These are phyloP conservation scores for Mungos mungo DNA, from an alignment of 2,113 vertebrate genomes.

Conservation along the genomic window DNA sequence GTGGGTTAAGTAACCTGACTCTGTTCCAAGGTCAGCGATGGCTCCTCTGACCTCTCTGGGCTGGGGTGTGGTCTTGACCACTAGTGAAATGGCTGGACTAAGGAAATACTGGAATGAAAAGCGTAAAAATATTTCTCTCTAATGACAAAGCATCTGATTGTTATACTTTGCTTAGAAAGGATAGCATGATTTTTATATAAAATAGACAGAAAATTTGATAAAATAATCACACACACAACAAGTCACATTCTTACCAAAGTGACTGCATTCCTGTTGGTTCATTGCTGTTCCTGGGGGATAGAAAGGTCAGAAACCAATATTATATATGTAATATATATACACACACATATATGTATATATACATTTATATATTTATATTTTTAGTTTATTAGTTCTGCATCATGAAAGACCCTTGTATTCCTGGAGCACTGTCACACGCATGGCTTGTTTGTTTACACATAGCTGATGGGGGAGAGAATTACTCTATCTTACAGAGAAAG, in stretches of 20 bases:
- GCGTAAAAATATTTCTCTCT: neutral
- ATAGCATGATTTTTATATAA: neutral
- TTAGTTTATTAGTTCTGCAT: neutral
- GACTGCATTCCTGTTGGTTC: neutral
- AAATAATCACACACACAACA: neutral
- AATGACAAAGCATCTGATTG: neutral
- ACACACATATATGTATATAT: too few species aligned
- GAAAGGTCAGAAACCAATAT: neutral
- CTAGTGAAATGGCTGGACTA: neutral
- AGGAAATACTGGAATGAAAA: neutral
- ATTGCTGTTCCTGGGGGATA: neutral
- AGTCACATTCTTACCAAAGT: neutral
- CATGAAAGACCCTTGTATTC: neutral
- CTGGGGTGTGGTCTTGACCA: neutral
- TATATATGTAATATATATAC: neutral
- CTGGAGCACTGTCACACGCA: neutral
- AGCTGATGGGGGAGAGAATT: neutral
- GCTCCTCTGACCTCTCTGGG: neutral
- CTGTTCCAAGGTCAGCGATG: neutral
- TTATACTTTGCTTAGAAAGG: neutral
- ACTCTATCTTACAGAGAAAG: neutral
- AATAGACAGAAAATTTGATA: neutral
- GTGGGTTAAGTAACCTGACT: neutral
- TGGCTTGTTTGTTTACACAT: neutral
- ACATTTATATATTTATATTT: too few species aligned